These are phyloP conservation scores for Pristis pectinata DNA, from an alignment of 2,797 vertebrate species.

Conservation along the genomic window DNA sequence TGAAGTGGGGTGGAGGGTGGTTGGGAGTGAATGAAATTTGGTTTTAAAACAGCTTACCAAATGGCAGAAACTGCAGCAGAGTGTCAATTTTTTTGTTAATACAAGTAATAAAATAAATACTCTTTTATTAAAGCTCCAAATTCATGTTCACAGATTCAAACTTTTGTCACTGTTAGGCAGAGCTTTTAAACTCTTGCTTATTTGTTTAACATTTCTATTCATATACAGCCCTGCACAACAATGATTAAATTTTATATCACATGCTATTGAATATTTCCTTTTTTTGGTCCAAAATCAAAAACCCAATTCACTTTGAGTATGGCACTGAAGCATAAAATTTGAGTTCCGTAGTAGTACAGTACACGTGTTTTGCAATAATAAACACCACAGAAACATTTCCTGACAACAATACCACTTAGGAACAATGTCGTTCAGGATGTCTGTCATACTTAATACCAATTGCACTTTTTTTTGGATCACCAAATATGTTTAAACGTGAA, in stretches of 20 bases:
- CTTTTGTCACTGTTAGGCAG: not conserved
- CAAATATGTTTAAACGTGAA: not conserved
- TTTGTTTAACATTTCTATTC: not conserved
- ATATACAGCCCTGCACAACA: not conserved
- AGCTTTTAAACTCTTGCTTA: not conserved
- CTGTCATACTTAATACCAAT: not conserved
- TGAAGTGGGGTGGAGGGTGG: not conserved
- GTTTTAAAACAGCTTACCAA: not conserved
- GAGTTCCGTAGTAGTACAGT: not conserved
- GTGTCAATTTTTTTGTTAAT: not conserved
- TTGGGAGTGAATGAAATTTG: not conserved
- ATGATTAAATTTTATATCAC: not conserved
- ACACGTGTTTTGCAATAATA: not conserved
- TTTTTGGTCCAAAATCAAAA: not conserved
- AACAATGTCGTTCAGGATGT: not conserved
- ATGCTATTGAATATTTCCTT: not conserved
- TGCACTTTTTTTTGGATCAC: not conserved
- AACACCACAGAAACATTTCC: not conserved
- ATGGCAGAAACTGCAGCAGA: not conserved
- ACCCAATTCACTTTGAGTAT: not conserved
- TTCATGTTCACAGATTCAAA: conserved; percentile 2
- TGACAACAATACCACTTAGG: not conserved
- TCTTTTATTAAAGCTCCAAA: not conserved
- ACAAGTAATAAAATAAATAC: not conserved
- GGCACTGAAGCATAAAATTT: not conserved